phyloP scores from a whole-genome alignment of 2,113 vertebrate species.

The Mormyrus iriodes region DNA sequence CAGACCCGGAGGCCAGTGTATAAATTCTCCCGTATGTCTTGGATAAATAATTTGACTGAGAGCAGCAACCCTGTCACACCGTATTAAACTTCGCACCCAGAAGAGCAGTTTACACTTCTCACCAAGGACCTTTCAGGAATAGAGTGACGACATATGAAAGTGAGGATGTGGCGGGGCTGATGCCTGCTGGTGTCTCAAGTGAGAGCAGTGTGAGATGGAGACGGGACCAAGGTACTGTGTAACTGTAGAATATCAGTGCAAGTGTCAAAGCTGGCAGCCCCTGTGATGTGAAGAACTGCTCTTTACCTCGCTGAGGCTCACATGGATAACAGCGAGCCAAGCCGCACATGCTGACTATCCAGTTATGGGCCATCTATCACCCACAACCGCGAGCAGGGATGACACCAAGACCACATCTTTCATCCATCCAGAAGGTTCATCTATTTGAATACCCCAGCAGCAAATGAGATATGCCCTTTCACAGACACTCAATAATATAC shows the following conservation, averaged over 20 bases:
- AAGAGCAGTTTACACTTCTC: neutral
- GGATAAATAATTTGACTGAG: neutral
- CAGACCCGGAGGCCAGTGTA: neutral
- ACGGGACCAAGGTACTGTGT: neutral
- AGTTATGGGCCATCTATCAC: constrained; percentile 46
- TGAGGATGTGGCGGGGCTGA: neutral
- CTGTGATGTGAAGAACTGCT: neutral
- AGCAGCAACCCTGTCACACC: neutral
- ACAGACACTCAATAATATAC: neutral
- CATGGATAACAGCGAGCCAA: constrained; percentile 54
- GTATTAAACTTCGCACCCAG: neutral
- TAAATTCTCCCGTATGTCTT: neutral
- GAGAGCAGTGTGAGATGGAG: neutral
- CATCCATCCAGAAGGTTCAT: neutral
- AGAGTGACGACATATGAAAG: neutral
- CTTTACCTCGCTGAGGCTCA: constrained; percentile 8
- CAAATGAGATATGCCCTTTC: neutral
- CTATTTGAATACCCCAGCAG: neutral
- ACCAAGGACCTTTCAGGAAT: neutral
- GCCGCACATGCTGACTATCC: constrained; percentile 66
- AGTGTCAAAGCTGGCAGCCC: neutral
- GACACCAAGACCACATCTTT: neutral
- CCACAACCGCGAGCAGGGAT: neutral
- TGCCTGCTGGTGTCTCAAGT: neutral
- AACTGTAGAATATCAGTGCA: neutral